phyloP scores from a whole-genome alignment of 2,797 vertebrate species.

The Heteromormyrus szaboi region DNA sequence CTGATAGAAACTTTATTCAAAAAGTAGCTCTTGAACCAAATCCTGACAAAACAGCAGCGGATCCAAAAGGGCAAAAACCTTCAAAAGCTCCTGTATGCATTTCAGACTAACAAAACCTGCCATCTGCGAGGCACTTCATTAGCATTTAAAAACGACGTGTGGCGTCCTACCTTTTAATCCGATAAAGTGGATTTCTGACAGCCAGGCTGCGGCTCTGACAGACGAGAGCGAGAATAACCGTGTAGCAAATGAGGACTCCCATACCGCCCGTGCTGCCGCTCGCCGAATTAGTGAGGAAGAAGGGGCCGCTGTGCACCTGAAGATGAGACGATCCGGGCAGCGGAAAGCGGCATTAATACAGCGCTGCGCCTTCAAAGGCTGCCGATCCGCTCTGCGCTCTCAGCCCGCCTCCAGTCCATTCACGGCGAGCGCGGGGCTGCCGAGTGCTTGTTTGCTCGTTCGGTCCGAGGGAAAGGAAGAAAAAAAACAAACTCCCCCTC shows the following conservation, averaged over 20 bases:
- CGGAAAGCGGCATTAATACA: constrained; percentile 44
- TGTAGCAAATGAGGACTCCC: constrained; percentile 57
- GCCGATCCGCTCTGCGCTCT: constrained; percentile 30
- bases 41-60: not conserved
- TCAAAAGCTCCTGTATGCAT: not conserved
- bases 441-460: constrained; percentile 21
- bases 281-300: constrained; percentile 37
- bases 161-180: constrained; percentile 72
- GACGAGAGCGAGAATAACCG: constrained; percentile 61
- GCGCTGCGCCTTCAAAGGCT: constrained; percentile 48
- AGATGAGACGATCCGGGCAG: constrained; percentile 37
- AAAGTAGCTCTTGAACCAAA: constrained; percentile 5
- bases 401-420: constrained; percentile 48
- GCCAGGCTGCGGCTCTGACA: constrained; percentile 61
- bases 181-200: constrained; percentile 57
- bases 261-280: constrained; percentile 55
- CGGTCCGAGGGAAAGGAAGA: constrained; percentile 33
- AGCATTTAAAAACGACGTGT: not conserved
- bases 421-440: constrained; percentile 18
- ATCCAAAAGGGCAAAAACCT: not conserved
- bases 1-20: not conserved
- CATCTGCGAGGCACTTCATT: not conserved
- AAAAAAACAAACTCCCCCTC: not conserved
- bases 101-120: not conserved
- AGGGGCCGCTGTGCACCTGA: constrained; percentile 41